A percentile compares a stretch with the other conserved stretches of the same genome.
Conservation (phyloP, 23 tunicate genomes). For the Pegea sp. region DNA sequence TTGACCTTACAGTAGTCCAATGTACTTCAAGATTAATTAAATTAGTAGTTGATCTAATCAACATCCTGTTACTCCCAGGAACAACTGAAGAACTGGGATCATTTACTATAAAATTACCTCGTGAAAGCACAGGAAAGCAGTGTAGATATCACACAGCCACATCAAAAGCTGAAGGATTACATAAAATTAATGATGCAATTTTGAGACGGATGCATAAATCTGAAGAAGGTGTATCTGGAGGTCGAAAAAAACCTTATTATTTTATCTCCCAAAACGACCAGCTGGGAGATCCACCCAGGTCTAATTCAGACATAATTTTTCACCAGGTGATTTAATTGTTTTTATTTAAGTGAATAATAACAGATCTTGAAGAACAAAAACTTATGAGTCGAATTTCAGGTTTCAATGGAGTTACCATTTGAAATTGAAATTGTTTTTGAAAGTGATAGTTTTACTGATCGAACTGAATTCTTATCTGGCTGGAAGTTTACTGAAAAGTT, state of each 20-base stretch:
- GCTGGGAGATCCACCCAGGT: slow-evolving; percentile 6
- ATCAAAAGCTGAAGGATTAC: slow-evolving; percentile 49
- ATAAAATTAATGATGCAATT: slow-evolving; percentile 47
- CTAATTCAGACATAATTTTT: slow-evolving; percentile 44
- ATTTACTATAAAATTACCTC: slow-evolving; percentile 45
- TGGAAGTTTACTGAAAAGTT: slow-evolving; percentile 18
- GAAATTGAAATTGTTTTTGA: slow-evolving; percentile 74
- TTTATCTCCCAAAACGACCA: slow-evolving; percentile 8
- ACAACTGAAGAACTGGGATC: slow-evolving; percentile 58
- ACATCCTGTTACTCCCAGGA: slow-evolving; percentile 10
- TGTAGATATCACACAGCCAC: slow-evolving; percentile 21
- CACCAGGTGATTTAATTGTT: slow-evolving; percentile 31
- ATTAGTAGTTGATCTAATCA: too few relatives aligned
- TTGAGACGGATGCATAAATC: slow-evolving; percentile 30
- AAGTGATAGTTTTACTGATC: slow-evolving; percentile 25
- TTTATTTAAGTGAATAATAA: background rate
- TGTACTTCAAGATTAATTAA: too few relatives aligned
- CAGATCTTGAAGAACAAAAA: too few relatives aligned
- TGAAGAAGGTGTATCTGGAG: slow-evolving; percentile 2
- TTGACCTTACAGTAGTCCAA: too few relatives aligned
- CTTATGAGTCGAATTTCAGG: slow-evolving; percentile 21
- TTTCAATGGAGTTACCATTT: slow-evolving; percentile 63
- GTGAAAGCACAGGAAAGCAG: slow-evolving; percentile 15
- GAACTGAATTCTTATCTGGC: slow-evolving; percentile 13
- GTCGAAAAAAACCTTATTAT: slow-evolving; percentile 24